Conservation (phyloP, 2,113 vertebrate species). For the Cyanistes caeruleus region DNA sequence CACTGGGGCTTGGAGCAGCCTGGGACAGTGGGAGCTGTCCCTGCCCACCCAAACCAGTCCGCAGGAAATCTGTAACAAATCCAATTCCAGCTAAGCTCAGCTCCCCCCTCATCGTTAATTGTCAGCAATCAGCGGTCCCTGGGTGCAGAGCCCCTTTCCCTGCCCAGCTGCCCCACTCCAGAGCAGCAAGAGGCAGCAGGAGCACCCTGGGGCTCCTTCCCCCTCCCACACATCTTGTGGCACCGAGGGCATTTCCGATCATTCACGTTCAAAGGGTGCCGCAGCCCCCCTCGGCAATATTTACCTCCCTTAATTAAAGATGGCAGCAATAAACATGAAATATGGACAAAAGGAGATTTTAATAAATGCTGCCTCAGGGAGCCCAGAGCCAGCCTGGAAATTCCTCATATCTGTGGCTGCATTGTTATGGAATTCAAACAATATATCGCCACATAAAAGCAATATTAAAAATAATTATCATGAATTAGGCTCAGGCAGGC, state of each 20-base stretch:
- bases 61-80: not conserved
- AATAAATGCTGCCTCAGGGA: not conserved
- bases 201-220: not conserved
- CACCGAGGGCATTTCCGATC: not conserved
- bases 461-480: constrained; percentile 16
- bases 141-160: not conserved
- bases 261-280: constrained; percentile 1
- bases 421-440: not conserved
- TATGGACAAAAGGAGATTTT: not conserved
- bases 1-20: accelerated
- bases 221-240: not conserved
- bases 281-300: not conserved
- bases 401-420: not conserved
- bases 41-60: not conserved
- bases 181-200: not conserved
- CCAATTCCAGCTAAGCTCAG: not conserved
- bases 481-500: not conserved
- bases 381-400: not conserved
- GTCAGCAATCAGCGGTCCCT: not conserved
- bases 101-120: not conserved
- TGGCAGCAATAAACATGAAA: constrained; percentile 46
- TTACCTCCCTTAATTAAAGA: constrained; percentile 67
- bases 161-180: not conserved
- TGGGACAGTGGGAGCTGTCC: not conserved
- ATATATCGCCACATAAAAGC: not conserved